Conservation (phyloP, 1,140 invertebrate species). For the Phenacoccus solenopsis region DNA sequence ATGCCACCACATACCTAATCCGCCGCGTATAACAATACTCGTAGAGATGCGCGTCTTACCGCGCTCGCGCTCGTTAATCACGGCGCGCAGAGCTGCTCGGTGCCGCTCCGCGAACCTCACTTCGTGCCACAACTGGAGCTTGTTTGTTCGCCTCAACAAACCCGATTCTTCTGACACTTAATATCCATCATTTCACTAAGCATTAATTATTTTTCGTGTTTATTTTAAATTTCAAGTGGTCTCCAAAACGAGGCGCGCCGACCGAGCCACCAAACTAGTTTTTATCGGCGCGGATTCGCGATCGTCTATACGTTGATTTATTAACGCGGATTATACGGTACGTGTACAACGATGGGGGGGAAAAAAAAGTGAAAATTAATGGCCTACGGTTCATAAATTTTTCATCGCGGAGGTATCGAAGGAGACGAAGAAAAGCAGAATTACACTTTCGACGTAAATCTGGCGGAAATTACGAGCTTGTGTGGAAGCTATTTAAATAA, state of each 20-base stretch:
- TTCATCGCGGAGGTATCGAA: no score
- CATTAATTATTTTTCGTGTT: slow-evolving; percentile 12
- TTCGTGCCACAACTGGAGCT: neutral
- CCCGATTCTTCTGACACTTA: slow-evolving; percentile 6
- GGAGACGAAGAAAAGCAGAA: no score
- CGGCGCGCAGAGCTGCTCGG: no score
- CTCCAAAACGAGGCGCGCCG: neutral
- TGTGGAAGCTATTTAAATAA: no score
- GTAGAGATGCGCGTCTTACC: neutral
- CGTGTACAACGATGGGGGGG: no score
- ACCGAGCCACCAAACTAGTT: neutral
- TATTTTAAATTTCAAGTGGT: slow-evolving; percentile 3
- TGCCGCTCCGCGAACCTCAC: no score
- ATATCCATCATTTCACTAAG: slow-evolving; percentile 9
- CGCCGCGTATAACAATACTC: slow-evolving; percentile 15
- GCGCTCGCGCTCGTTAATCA: neutral
- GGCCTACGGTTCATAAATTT: neutral
- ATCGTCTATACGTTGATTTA: neutral
- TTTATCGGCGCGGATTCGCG: neutral
- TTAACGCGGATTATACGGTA: no score
- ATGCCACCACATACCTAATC: slow-evolving; percentile 17
- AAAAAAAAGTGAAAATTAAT: neutral
- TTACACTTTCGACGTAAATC: no score
- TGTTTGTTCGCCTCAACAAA: slow-evolving; percentile 14
- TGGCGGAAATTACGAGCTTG: no score